Evolutionary conservation across 2,888 invertebrate species (phyloP).

Genomic region (Cyrtodaria siliqua): DNA sequence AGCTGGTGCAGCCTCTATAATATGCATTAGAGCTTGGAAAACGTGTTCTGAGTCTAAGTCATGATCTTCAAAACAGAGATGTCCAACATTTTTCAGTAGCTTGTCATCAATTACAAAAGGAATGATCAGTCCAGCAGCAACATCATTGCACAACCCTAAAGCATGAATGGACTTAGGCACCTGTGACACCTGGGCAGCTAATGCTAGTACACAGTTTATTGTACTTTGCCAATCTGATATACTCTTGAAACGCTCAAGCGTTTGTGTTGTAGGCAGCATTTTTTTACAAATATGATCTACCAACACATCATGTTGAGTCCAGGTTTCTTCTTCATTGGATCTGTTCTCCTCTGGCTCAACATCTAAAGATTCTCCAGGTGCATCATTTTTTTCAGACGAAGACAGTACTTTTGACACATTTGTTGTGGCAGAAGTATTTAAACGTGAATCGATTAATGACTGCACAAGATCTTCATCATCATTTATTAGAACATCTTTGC

Average conservation of each 20-base stretch:
- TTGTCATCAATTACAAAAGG: background rate
- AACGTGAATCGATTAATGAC: too few relatives aligned
- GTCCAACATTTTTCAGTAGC: background rate
- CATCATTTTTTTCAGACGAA: too few relatives aligned
- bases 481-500: background rate
- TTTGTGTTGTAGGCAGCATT: slow-evolving; percentile 24
- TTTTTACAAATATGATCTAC: slow-evolving; percentile 26
- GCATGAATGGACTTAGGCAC: slow-evolving; percentile 10
- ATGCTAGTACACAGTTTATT: slow-evolving; percentile 3
- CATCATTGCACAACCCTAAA: slow-evolving; percentile 28
- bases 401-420: too few relatives aligned
- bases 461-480: too few relatives aligned
- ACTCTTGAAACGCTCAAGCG: background rate
- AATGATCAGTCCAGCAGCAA: slow-evolving; percentile 12
- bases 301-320: background rate
- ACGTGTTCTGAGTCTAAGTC: slow-evolving; percentile 6
- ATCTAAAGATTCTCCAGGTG: too few relatives aligned
- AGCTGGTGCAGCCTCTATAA: background rate
- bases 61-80: background rate
- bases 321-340: too few relatives aligned
- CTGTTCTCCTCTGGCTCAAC: too few relatives aligned
- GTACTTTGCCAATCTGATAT: slow-evolving; percentile 13
- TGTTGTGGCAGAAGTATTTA: too few relatives aligned
- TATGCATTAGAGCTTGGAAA: background rate
- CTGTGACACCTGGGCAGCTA: slow-evolving; percentile 19